Conservation (phyloP, 1,140 invertebrate genomes). For the Orius laevigatus region DNA sequence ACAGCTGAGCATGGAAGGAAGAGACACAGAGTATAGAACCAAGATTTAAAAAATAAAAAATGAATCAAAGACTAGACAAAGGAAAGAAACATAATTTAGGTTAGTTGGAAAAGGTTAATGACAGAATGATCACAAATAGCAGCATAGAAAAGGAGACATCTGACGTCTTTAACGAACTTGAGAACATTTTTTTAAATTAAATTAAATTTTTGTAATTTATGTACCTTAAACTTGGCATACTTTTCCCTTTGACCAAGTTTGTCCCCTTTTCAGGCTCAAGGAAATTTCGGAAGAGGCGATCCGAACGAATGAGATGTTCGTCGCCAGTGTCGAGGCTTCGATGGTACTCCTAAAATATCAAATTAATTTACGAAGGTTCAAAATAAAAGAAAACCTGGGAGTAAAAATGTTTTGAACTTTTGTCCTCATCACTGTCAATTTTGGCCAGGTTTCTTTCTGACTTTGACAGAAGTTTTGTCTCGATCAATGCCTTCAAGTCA, state of each 20-base stretch:
- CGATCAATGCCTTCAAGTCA: conserved; percentile 74
- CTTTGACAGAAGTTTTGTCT: conserved; percentile 76
- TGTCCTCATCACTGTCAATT: conserved; percentile 61
- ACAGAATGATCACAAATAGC: neutral
- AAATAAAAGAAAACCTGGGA: conserved; percentile 31
- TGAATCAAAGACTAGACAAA: conserved; percentile 5
- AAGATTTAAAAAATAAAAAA: conserved; percentile 5
- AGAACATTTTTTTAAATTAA: neutral
- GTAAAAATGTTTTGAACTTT: conserved; percentile 38
- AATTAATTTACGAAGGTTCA: neutral
- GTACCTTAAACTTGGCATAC: conserved; percentile 86
- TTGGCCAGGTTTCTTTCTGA: conserved; percentile 81
- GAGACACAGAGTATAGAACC: conserved; percentile 21
- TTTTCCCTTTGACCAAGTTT: conserved; percentile 80
- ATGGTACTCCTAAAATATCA: conserved; percentile 46
- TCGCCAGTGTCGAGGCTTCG: conserved; percentile 63
- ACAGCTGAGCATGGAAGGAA: conserved; percentile 54
- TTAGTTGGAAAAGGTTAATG: neutral
- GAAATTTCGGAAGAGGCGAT: conserved; percentile 42
- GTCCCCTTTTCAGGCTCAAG: conserved; percentile 33
- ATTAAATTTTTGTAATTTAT: neutral
- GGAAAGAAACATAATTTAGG: conserved; percentile 1
- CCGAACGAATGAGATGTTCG: conserved; percentile 42
- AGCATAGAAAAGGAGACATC: neutral
- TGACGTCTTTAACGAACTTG: neutral